These are phyloP conservation scores for Drosophila limbata DNA, from an alignment of 2,888 invertebrate species.

Conservation along the genomic window DNA sequence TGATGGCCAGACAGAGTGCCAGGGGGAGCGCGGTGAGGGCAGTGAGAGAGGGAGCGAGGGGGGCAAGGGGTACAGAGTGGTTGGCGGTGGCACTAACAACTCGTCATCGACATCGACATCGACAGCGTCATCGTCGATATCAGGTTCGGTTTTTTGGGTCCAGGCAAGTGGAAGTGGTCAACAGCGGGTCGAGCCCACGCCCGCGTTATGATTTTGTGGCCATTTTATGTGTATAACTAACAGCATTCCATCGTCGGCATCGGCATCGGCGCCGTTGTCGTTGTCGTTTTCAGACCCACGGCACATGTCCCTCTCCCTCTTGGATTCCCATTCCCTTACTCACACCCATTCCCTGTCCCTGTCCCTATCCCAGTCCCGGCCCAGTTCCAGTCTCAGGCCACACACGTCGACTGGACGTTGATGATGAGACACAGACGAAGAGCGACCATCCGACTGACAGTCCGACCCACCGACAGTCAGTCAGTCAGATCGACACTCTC, in stretches of 20 bases:
- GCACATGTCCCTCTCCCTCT: constrained; percentile 7
- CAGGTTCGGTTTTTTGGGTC: constrained; percentile 64
- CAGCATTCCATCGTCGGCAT: constrained; percentile 65
- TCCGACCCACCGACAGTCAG: constrained; percentile 2
- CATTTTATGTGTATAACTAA: constrained; percentile 79
- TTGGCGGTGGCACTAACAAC: constrained; percentile 55
- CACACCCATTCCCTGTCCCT: background rate
- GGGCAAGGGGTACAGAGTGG: background rate
- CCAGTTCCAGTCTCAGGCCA: constrained; percentile 46
- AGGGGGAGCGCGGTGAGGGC: background rate
- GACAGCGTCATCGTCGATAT: constrained; percentile 57
- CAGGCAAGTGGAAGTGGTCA: constrained; percentile 50
- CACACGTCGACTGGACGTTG: constrained; percentile 62
- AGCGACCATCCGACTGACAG: constrained; percentile 7
- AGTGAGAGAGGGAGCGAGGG: background rate
- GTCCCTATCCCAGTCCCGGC: background rate
- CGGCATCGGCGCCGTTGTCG: constrained; percentile 29
- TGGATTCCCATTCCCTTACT: background rate
- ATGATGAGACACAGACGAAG: constrained; percentile 52
- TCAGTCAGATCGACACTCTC: constrained; percentile 15
- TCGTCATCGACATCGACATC: constrained; percentile 52
- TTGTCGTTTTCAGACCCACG: constrained; percentile 34
- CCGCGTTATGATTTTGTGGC: constrained; percentile 82
- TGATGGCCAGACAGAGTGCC: constrained; percentile 17
- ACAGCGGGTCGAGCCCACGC: constrained; percentile 65